Percentiles rank a stretch among this genome's conserved stretches.
phyloP scores from a whole-genome alignment of 2,797 vertebrate genomes.

The Characodon lateralis region DNA sequence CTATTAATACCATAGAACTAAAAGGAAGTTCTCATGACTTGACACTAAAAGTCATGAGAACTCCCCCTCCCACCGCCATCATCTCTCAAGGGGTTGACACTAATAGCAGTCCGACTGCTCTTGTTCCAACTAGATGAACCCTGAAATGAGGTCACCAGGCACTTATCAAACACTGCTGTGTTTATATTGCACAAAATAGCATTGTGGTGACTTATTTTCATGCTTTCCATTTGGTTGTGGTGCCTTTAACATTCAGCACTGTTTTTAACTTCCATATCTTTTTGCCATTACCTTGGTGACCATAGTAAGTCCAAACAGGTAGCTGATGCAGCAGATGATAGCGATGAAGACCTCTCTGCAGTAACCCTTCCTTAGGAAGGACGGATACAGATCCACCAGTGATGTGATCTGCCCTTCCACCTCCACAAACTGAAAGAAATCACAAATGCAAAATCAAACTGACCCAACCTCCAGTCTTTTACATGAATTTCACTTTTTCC shows the following conservation, averaged over 20 bases:
- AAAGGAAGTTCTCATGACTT: constrained; percentile 70
- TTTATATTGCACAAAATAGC: not conserved
- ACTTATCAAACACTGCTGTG: not conserved
- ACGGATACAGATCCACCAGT: constrained; percentile 99
- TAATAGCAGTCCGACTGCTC: constrained; percentile 45
- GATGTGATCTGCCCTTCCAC: constrained; percentile 99
- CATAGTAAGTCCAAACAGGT: constrained; percentile 98
- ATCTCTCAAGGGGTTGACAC: constrained; percentile 35
- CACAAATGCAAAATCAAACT: constrained; percentile 5
- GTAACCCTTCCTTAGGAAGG: constrained; percentile 99
- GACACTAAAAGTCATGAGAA: constrained; percentile 56
- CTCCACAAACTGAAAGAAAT: constrained; percentile 91
- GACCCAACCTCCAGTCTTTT: not conserved
- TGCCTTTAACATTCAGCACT: not conserved
- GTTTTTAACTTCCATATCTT: not conserved
- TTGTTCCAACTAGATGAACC: constrained; percentile 15
- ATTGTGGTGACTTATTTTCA: not conserved
- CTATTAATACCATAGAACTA: constrained; percentile 48
- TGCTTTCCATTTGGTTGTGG: not conserved
- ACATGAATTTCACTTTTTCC: not conserved
- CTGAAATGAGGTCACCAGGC: constrained; percentile 15
- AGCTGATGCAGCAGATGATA: constrained; percentile 95
- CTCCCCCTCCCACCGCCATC: constrained; percentile 11
- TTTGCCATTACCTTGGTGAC: constrained; percentile 88
- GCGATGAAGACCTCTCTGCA: constrained; percentile 99